Evolutionary conservation across 2,888 invertebrate species (phyloP).

Genomic region (Petrolisthes cinctipes): DNA sequence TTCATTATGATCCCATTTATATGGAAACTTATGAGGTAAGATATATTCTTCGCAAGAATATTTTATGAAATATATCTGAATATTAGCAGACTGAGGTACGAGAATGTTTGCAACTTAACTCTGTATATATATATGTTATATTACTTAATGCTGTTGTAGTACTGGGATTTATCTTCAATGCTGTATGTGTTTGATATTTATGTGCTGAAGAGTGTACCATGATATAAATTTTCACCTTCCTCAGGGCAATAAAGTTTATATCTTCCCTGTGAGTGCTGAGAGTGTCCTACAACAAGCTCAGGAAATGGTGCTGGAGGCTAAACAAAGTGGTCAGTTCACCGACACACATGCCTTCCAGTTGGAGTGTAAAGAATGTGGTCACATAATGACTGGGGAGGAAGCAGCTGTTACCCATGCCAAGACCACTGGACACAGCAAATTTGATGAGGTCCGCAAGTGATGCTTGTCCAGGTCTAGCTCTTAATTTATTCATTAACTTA

Average conservation of each 20-base stretch:
- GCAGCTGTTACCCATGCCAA: slow-evolving; percentile 57
- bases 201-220: background rate
- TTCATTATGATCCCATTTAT: slow-evolving; percentile 95
- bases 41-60: slow-evolving; percentile 66
- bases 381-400: slow-evolving; percentile 50
- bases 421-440: slow-evolving; percentile 50
- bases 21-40: slow-evolving; percentile 84
- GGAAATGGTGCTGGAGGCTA: slow-evolving; percentile 87
- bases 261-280: slow-evolving; percentile 72
- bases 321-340: slow-evolving; percentile 72
- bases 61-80: too few species aligned
- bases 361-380: slow-evolving; percentile 61
- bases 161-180: background rate
- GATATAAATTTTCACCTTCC: background rate
- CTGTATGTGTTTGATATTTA: background rate
- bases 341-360: slow-evolving; percentile 58
- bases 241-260: slow-evolving; percentile 39
- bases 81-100: too few species aligned
- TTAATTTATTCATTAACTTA: background rate
- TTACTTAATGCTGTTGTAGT: background rate
- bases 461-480: slow-evolving; percentile 28
- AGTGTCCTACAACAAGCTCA: slow-evolving; percentile 83
- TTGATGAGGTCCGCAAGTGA: slow-evolving; percentile 48
- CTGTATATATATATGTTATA: background rate
- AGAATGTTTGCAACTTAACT: too few species aligned